These are phyloP conservation scores for Oryzias sinensis DNA, from an alignment of 2,797 vertebrate genomes.

Conservation along the genomic window DNA sequence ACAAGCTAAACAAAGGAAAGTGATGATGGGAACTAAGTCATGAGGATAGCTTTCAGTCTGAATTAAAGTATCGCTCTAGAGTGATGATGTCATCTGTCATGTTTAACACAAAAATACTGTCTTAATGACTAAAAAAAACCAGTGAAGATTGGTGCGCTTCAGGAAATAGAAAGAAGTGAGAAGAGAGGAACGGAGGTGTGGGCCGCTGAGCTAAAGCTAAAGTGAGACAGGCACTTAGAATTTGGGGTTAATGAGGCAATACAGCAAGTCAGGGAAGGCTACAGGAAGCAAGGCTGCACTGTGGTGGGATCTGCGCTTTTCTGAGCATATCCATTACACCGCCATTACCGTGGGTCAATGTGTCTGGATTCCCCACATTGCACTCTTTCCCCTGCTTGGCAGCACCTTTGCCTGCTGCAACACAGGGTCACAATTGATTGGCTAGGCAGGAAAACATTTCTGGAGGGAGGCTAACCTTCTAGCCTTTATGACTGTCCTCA, in stretches of 20 bases:
- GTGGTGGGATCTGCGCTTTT: conserved; percentile 35
- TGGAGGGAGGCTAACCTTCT: conserved; percentile 41
- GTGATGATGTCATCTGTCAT: too few species aligned
- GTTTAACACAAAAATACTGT: too few species aligned
- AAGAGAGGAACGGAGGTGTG: conserved; percentile 21
- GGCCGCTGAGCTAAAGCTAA: conserved; percentile 12
- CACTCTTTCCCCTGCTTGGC: conserved; percentile 7
- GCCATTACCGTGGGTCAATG: conserved; percentile 51
- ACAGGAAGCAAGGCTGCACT: conserved; percentile 31
- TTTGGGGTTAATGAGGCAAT: conserved; percentile 60
- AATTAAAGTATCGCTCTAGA: too few species aligned
- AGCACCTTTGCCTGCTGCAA: conserved; percentile 23
- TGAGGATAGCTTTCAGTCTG: too few species aligned
- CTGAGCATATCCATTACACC: conserved; percentile 49
- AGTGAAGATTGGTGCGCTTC: neutral
- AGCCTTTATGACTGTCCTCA: conserved; percentile 25
- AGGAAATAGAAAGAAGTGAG: conserved; percentile 20
- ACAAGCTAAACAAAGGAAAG: too few species aligned
- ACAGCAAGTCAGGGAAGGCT: conserved; percentile 25
- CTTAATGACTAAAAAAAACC: too few species aligned
- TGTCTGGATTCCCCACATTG: conserved; percentile 25
- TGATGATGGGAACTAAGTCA: too few species aligned
- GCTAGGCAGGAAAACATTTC: conserved; percentile 48
- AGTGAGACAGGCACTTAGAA: conserved; percentile 34
- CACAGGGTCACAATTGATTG: conserved; percentile 52